Conservation (phyloP, 2,888 invertebrate species). For the Troides oblongomaculatus region DNA sequence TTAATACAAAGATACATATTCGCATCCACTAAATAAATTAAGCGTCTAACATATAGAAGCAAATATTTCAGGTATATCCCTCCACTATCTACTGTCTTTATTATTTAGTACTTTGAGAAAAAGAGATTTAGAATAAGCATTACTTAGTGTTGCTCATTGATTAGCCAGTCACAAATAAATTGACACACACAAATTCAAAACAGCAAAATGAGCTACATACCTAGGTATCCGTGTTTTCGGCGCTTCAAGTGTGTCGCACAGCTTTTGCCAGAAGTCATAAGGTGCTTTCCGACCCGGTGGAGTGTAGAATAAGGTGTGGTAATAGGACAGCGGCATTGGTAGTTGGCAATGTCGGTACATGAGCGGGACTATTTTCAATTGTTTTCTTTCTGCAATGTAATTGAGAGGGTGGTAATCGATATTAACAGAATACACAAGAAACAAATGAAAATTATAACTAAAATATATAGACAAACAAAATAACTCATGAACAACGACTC, state of each 20-base stretch:
- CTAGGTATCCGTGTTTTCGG: constrained; percentile 26
- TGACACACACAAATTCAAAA: background rate
- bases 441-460: too few species aligned
- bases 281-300: constrained; percentile 54
- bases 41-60: too few species aligned
- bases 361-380: constrained; percentile 85
- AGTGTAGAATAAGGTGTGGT: constrained; percentile 80
- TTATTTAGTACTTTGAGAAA: too few species aligned
- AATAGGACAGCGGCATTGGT: constrained; percentile 83
- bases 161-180: background rate
- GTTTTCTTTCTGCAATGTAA: constrained; percentile 49
- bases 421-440: too few species aligned
- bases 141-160: background rate
- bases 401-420: too few species aligned
- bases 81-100: too few species aligned
- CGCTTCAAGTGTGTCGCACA: constrained; percentile 75
- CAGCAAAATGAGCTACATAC: constrained; percentile 17
- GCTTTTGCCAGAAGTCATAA: constrained; percentile 86
- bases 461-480: too few species aligned
- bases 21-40: too few species aligned
- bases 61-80: too few species aligned
- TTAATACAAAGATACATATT: too few species aligned
- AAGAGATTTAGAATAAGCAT: too few species aligned
- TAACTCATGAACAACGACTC: too few species aligned
- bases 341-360: constrained; percentile 82